phyloP scores from a whole-genome alignment of 1,140 invertebrate genomes.

The Drosophila sechellia region DNA sequence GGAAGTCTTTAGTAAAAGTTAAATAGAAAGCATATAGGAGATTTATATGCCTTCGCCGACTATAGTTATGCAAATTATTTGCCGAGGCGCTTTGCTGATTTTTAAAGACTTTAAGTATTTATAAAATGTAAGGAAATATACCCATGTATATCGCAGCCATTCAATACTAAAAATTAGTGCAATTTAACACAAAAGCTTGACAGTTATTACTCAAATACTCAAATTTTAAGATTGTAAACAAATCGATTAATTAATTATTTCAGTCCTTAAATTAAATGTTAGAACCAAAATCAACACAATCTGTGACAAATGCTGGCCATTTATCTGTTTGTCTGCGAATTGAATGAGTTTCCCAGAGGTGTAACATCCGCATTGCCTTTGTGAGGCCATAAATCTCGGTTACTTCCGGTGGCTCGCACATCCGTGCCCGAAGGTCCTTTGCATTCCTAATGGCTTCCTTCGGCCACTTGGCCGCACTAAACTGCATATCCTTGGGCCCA shows the following conservation, averaged over 20 bases:
- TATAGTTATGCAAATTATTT: constrained; percentile 74
- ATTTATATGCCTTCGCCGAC: constrained; percentile 63
- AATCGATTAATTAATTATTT: no score
- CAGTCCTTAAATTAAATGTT: not conserved
- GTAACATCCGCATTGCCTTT: not conserved
- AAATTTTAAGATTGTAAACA: no score
- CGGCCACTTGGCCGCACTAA: constrained; percentile 16
- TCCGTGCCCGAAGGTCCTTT: constrained; percentile 6
- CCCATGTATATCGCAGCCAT: no score
- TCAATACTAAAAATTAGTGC: no score
- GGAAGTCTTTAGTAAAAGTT: constrained; percentile 82
- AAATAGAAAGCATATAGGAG: constrained; percentile 81
- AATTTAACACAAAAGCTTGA: no score
- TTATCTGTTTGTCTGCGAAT: constrained; percentile 4
- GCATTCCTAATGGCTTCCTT: constrained; percentile 40
- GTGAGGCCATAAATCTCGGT: constrained; percentile 20
- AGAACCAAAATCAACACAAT: not conserved
- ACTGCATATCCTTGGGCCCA: constrained; percentile 35
- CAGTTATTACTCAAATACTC: no score
- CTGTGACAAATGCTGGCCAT: constrained; percentile 6
- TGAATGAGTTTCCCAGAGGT: constrained; percentile 11
- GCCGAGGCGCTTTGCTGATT: not conserved
- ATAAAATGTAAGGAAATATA: not conserved
- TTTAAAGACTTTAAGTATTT: not conserved
- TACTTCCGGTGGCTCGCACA: constrained; percentile 41